Evolutionary conservation across 92 coral and sea anemone genomes (phyloP).

Genomic region (Virgularia gustaviana): DNA sequence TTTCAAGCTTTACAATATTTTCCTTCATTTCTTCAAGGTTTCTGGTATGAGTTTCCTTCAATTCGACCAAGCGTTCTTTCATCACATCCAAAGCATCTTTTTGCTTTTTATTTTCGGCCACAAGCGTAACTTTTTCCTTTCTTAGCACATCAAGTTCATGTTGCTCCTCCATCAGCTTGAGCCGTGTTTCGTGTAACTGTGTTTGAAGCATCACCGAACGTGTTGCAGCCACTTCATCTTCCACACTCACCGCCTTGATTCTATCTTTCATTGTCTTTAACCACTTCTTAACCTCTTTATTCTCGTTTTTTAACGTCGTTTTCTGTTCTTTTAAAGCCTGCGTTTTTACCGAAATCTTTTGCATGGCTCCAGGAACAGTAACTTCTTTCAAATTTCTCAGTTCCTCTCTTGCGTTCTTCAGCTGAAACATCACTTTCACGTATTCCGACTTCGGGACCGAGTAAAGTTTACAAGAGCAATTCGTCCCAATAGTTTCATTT

Average conservation of each 20-base stretch:
- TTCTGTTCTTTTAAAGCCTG: background rate
- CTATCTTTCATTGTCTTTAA: slow-evolving; percentile 24
- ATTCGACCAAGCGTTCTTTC: background rate
- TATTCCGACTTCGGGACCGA: slow-evolving; percentile 22
- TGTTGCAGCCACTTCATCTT: background rate
- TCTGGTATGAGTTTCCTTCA: background rate
- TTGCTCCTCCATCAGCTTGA: background rate
- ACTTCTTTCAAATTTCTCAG: background rate
- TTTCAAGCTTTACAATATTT: background rate
- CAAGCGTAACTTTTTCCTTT: background rate
- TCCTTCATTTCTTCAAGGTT: background rate
- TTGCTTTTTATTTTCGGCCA: no score
- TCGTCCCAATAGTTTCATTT: background rate
- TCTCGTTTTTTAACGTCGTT: background rate
- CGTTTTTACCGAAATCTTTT: background rate
- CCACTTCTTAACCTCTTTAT: slow-evolving; percentile 16
- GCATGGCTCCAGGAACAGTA: background rate
- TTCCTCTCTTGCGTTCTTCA: slow-evolving; percentile 12
- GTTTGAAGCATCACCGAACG: background rate
- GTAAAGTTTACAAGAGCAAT: background rate
- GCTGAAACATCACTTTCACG: slow-evolving; percentile 11
- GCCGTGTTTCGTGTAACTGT: background rate
- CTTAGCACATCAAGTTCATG: background rate
- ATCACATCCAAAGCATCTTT: background rate
- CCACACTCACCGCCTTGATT: background rate